Base-by-base conservation (phyloP, 2,888 invertebrate genomes). In the Mythimna loreyi region DNA sequence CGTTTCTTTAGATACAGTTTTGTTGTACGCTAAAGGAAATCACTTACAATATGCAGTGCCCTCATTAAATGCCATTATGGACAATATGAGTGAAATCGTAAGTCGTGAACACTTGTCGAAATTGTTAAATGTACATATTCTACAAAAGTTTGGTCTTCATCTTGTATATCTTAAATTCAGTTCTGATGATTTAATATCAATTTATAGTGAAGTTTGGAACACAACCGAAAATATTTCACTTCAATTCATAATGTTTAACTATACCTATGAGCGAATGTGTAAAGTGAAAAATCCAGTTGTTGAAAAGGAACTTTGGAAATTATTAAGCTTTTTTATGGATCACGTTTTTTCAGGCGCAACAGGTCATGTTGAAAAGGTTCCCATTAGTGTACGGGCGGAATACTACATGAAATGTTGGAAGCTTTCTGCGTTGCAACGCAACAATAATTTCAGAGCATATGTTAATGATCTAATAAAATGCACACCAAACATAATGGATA, bases 21-120 rank as follows among this genome's bases (percentile, higher is more conserved):
- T 94, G 43, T 83, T 72, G 58, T 95, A 90, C 71, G 92, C 93
- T 2, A 91, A 90, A 82, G 92, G 92, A 40, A 93, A 94, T 79
- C 93, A 94, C 71, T 84, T 94, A 28, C 92, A 93, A 75, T 91
- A 85, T 67, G 85, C 87, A 11, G 84, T 93, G 19, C 91, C 92
- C 5, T 93, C 94, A 23, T 80, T 94, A n/a, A 87, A 83, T 66
- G 85, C 93, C 11, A 76, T 93, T 45, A 81, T 92, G 21, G 81
- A 88, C 57, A 91, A 92, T 71, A 72, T 92, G 52, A 91, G 89
- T 59, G 70, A 77, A 28, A 72, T 30, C 19, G 82, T 86, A 45
- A 85, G 86, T 65, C 83, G 78, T 6, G 72, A 87, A 13, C 69
- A 87, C 64, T 77, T 93, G 33, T 79, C 81, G 3, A 82, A 73